Evolutionary conservation across 2,888 invertebrate species (phyloP).

Genomic region (Lochmaea capreae): DNA sequence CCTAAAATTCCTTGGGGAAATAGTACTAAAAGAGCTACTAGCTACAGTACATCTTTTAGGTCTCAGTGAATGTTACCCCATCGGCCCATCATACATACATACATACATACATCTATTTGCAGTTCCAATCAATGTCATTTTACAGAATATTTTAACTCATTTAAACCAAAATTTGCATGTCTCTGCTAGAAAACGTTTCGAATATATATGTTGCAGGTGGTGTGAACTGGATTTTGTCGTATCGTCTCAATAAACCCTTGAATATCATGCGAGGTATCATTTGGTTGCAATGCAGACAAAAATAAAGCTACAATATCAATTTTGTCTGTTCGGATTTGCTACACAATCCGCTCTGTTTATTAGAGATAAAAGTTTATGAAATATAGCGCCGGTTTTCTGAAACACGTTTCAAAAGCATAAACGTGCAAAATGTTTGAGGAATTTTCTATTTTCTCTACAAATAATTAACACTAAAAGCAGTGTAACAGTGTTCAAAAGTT

Average conservation of each 20-base stretch:
- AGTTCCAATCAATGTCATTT: background rate
- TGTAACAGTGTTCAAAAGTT: too few species aligned
- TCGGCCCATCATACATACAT: too few species aligned
- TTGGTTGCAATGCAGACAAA: slow-evolving; percentile 26
- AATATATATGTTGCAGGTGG: slow-evolving; percentile 10
- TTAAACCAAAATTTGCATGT: background rate
- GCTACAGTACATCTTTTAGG: too few species aligned
- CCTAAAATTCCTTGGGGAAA: too few species aligned
- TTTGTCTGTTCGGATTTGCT: slow-evolving; percentile 22
- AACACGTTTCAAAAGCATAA: background rate
- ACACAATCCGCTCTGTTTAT: slow-evolving; percentile 15
- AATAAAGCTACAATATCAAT: slow-evolving; percentile 25
- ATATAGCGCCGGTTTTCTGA: background rate
- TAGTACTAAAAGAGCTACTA: too few species aligned
- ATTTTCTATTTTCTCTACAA: too few species aligned
- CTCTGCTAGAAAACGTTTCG: background rate
- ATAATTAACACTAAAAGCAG: too few species aligned
- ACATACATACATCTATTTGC: background rate
- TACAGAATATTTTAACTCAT: background rate
- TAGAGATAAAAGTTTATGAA: slow-evolving; percentile 21
- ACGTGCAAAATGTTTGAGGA: too few species aligned
- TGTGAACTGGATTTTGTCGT: slow-evolving; percentile 11
- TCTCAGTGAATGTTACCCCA: too few species aligned
- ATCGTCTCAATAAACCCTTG: slow-evolving; percentile 17
- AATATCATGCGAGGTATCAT: slow-evolving; percentile 12